phyloP scores from a whole-genome alignment of 2,113 vertebrate genomes.

The Dipodomys spectabilis region DNA sequence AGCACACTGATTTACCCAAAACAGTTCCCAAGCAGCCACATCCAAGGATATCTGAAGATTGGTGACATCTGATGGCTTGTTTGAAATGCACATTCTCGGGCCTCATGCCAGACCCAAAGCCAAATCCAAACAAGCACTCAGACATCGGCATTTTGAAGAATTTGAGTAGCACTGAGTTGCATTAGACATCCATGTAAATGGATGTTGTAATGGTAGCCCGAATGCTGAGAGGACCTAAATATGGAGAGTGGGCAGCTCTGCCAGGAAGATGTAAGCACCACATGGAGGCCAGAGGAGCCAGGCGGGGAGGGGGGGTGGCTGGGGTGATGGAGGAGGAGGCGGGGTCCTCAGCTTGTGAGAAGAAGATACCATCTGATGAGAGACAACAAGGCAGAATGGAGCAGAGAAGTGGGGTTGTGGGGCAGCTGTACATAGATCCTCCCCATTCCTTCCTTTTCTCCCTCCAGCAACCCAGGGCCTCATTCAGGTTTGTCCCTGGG shows the following conservation, averaged over 20 bases:
- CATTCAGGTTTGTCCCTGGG: not conserved
- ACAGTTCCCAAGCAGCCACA: not conserved
- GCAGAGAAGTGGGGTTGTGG: not conserved
- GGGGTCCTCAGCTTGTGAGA: not conserved
- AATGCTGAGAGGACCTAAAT: too few relatives aligned
- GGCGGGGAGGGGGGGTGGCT: too few relatives aligned
- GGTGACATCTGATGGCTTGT: not conserved
- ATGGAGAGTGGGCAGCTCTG: not conserved
- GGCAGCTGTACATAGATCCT: too few relatives aligned
- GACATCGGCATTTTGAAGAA: not conserved
- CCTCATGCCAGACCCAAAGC: too few relatives aligned
- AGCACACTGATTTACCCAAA: not conserved
- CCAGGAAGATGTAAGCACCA: rapidly evolving
- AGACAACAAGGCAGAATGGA: not conserved
- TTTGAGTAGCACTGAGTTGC: not conserved
- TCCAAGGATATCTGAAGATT: not conserved
- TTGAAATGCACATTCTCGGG: not conserved
- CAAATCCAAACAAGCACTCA: not conserved
- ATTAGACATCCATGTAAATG: not conserved
- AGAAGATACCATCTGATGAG: not conserved
- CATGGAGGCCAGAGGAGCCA: too few relatives aligned
- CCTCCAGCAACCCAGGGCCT: not conserved
- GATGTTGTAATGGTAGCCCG: rapidly evolving
- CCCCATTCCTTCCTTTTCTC: not conserved
- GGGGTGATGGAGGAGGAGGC: too few relatives aligned